Evolutionary conservation across 2,888 invertebrate species (phyloP).

Genomic region (Eremobia ochroleuca): DNA sequence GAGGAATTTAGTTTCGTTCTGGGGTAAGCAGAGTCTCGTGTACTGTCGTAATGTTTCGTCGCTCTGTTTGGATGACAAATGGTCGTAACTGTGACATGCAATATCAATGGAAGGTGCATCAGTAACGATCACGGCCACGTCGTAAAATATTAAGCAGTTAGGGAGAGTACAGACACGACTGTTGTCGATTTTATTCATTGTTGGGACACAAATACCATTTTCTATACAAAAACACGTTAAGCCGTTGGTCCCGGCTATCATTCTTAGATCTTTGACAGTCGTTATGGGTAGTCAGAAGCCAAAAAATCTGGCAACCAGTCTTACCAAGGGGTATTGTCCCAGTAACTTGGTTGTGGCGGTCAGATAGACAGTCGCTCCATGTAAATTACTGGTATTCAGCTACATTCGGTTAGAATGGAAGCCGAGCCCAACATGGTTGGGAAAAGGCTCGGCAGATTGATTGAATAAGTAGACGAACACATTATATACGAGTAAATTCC

Average conservation of each 20-base stretch:
- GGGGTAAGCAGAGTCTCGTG: background rate
- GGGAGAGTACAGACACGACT: background rate
- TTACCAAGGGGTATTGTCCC: background rate
- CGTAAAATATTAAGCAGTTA: slow-evolving; percentile 42
- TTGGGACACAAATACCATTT: background rate
- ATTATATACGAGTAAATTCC: too few species aligned
- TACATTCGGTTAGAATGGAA: background rate
- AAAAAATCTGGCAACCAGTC: background rate
- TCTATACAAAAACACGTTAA: background rate
- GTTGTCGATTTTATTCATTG: background rate
- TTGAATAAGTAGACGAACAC: background rate
- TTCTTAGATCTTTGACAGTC: background rate
- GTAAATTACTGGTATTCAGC: background rate
- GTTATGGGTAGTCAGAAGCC: background rate
- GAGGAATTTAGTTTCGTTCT: slow-evolving; percentile 13
- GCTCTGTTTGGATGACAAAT: background rate
- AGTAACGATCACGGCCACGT: slow-evolving; percentile 28
- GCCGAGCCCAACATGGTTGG: background rate
- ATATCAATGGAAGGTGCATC: slow-evolving; percentile 43
- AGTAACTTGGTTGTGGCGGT: background rate
- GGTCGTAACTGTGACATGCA: slow-evolving; percentile 35
- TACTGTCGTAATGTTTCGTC: slow-evolving; percentile 6
- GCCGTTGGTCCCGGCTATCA: background rate
- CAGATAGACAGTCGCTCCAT: background rate
- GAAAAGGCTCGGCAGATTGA: background rate